These are phyloP conservation scores for Melangyna quadrimaculata DNA, from an alignment of 2,888 invertebrate genomes.

Conservation along the genomic window DNA sequence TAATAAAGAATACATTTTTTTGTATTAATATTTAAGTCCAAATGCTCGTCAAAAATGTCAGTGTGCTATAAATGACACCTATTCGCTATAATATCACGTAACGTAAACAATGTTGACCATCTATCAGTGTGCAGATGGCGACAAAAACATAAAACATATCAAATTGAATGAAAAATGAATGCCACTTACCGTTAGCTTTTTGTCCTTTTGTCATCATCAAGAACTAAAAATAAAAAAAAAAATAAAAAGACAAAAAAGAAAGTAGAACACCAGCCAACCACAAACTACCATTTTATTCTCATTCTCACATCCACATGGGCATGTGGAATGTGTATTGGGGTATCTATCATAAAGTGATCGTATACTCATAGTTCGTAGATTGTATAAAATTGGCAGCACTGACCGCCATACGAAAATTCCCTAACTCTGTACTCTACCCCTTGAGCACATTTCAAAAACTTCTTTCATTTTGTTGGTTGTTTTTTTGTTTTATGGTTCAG, in stretches of 20 bases:
- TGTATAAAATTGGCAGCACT: slow-evolving; percentile 65
- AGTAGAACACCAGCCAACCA: not conserved
- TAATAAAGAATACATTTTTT: not conserved
- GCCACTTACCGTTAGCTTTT: slow-evolving; percentile 37
- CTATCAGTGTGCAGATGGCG: slow-evolving; percentile 43
- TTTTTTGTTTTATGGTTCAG: slow-evolving; percentile 5
- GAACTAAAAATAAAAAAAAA: not conserved
- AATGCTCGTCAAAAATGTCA: slow-evolving; percentile 50
- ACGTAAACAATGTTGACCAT: slow-evolving; percentile 49
- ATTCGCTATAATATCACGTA: slow-evolving; percentile 7
- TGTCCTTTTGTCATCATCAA: slow-evolving; percentile 11
- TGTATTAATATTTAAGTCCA: not conserved
- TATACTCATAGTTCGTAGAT: slow-evolving; percentile 58
- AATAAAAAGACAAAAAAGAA: not conserved
- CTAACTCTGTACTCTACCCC: not conserved
- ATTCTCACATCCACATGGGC: slow-evolving; percentile 21
- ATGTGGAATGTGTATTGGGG: not conserved
- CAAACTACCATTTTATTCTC: slow-evolving; percentile 5
- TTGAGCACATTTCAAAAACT: slow-evolving; percentile 50
- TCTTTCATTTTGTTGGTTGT: not conserved
- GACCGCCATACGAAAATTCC: not conserved
- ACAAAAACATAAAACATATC: slow-evolving; percentile 13
- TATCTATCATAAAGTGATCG: slow-evolving; percentile 64
- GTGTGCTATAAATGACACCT: slow-evolving; percentile 35
- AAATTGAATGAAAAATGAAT: slow-evolving; percentile 63